Conservation (phyloP, 2,113 vertebrate species). For the Eublepharis macularius region DNA sequence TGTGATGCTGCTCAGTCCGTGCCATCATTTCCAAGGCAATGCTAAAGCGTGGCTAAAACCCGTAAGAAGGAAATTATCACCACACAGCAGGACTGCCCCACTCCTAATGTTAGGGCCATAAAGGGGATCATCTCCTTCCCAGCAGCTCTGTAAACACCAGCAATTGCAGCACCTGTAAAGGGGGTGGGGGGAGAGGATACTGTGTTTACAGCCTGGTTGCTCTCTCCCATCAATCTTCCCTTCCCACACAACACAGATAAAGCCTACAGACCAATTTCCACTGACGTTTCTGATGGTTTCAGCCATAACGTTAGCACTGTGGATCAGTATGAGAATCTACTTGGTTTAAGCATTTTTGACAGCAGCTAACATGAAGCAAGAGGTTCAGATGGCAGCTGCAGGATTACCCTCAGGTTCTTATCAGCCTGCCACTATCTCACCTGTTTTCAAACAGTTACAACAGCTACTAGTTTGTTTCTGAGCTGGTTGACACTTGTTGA, state of each 20-base stretch:
- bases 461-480: too few species aligned
- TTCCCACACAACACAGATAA: accelerated
- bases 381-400: too few species aligned
- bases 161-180: conserved; percentile 89
- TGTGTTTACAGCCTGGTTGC: neutral
- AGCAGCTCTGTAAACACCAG: conserved; percentile 94
- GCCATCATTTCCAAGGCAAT: neutral
- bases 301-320: neutral
- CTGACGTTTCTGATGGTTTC: neutral
- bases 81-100: conserved; percentile 92
- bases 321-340: neutral
- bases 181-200: accelerated
- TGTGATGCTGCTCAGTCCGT: neutral
- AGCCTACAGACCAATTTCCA: too few species aligned
- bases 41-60: conserved; percentile 92
- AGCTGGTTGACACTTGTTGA: too few species aligned
- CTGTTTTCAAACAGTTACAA: too few species aligned
- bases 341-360: neutral
- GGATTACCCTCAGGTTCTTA: too few species aligned
- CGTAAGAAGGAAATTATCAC: conserved; percentile 92
- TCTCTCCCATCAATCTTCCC: accelerated
- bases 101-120: conserved; percentile 90
- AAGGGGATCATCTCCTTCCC: conserved; percentile 94
- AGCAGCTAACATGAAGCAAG: too few species aligned
- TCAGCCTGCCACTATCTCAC: too few species aligned